These are phyloP conservation scores for Tetraneura akinire DNA, from an alignment of 1,140 invertebrate genomes.

Conservation along the genomic window DNA sequence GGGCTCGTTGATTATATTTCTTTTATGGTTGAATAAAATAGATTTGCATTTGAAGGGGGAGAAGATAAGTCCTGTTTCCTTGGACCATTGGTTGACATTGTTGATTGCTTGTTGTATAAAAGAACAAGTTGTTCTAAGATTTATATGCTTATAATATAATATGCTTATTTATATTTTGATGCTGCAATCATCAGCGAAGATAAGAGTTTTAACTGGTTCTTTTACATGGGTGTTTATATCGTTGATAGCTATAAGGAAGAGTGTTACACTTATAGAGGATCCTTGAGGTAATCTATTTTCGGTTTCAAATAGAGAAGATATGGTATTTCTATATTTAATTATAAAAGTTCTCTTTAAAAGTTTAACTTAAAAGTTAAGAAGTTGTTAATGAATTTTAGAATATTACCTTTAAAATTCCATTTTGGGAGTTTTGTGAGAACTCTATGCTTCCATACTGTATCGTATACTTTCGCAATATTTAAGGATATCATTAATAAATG, in stretches of 20 bases:
- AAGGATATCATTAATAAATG: no score
- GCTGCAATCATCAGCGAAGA: slow-evolving; percentile 12
- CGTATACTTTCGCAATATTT: no score
- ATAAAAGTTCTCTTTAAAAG: not conserved
- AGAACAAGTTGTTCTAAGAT: not conserved
- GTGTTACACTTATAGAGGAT: slow-evolving; percentile 26
- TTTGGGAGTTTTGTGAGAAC: no score
- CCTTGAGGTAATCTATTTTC: slow-evolving; percentile 7
- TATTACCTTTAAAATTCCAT: not conserved
- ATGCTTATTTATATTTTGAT: no score
- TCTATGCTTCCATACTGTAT: no score
- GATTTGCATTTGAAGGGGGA: no score
- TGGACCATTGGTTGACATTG: no score
- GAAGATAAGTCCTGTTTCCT: no score
- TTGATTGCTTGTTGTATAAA: no score
- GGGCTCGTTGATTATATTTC: not conserved
- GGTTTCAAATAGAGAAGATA: not conserved
- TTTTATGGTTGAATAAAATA: not conserved
- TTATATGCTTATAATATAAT: not conserved
- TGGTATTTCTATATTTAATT: not conserved
- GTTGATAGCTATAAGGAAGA: slow-evolving; percentile 11
- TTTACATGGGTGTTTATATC: not conserved
- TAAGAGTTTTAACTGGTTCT: no score
- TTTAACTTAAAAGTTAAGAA: no score
- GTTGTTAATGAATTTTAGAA: slow-evolving; percentile 8